Conservation (phyloP, 2,888 invertebrate species). For the Ypsolopha sequella region DNA sequence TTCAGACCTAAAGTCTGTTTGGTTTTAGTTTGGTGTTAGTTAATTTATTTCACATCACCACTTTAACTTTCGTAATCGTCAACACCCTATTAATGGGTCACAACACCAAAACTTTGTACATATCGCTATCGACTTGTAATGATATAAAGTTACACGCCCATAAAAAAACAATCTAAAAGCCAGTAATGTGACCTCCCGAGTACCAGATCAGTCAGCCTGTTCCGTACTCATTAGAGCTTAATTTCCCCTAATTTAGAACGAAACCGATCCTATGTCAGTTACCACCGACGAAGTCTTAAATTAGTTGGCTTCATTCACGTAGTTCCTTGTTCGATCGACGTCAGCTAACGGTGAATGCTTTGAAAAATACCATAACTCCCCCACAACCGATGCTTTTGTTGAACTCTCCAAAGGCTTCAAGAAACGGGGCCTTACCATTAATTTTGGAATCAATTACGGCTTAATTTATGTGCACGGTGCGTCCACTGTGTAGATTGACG, state of each 20-base stretch:
- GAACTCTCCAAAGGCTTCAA: constrained; percentile 25
- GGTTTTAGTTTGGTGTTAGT: too few species aligned
- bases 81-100: constrained; percentile 14
- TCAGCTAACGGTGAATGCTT: constrained; percentile 28
- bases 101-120: constrained; percentile 55
- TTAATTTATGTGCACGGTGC: constrained; percentile 30
- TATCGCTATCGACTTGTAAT: constrained; percentile 57
- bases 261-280: constrained; percentile 37
- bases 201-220: constrained; percentile 6
- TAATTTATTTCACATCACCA: too few species aligned
- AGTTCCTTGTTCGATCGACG: constrained; percentile 24
- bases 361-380: constrained; percentile 25
- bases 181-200: constrained; percentile 20
- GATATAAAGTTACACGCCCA: constrained; percentile 56
- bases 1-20: too few species aligned
- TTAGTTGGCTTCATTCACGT: constrained; percentile 20
- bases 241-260: constrained; percentile 44
- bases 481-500: constrained; percentile 36
- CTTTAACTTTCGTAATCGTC: neutral
- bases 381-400: constrained; percentile 26
- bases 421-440: constrained; percentile 22
- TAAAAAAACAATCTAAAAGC: constrained; percentile 51
- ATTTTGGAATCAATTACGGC: constrained; percentile 24
- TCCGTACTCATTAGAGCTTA: constrained; percentile 49
- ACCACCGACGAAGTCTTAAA: constrained; percentile 19